Evolutionary conservation across 2,113 vertebrate species (phyloP), one percentile per base, ranked within the genome.

Genomic region (Paraplagusia blochii): DNA sequence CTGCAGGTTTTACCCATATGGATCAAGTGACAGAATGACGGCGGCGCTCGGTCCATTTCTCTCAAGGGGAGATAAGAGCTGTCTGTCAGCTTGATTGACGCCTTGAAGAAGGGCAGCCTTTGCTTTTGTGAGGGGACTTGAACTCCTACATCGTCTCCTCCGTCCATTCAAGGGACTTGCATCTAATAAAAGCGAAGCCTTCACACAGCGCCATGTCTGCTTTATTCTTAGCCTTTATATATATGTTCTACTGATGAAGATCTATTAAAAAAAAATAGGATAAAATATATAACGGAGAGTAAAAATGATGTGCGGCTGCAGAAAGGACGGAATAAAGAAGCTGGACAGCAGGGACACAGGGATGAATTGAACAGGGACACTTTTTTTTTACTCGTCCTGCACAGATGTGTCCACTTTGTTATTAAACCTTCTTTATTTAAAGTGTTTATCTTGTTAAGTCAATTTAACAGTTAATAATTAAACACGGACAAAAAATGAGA

Each of bases 81-180:
- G 85, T 87, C 88, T 69, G 60, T 90, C 88, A 86, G 34, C 36
- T 17, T 89, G 83, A 90, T 52, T 81, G 88, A 84, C 81, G 39
- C 54, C 52, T 79, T 63, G 81, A 82, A 87, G 79, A 47, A 71
- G 63, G 55, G 55, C 58, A 61, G 80, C 47, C 66, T 69, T 44
- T 38, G 62, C 56, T 65, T 71, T 73, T 77, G 74, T 65, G 58
- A 11, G n/a, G 7, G 50, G 59, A 47, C 65, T 63, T 54, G 53
- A n/a, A 77, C 74, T 66, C 54, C 53, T 38, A 50, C 50, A 77
- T 42, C 53, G 53, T 29, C 48, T 56, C 74, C 49, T 52, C 58
- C 49, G 63, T 65, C 70, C 58, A 54, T 74, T 63, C 15, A 43
- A 35, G n/a, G 11, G 53, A 58, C 60, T 29, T 46, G 39, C 58